Base-by-base conservation (phyloP, 2,888 invertebrate species). In the Ophraella communa region DNA sequence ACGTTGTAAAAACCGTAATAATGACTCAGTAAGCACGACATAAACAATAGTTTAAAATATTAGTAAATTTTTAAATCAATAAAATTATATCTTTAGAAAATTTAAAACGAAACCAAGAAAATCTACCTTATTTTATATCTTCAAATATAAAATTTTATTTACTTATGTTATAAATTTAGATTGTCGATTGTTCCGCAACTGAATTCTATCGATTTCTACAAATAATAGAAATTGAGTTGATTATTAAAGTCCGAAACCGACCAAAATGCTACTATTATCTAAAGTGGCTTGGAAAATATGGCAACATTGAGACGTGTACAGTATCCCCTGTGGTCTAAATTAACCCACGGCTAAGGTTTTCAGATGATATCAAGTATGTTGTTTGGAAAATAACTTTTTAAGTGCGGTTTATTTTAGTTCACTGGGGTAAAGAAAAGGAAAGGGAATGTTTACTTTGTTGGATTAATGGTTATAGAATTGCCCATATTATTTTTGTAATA, bases 161-260 rank as follows among this genome's bases (percentile, higher is more conserved):
- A n/a, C n/a, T n/a, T n/a, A n/a, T n/a, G n/a, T n/a, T n/a, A n/a
- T n/a, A n/a, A n/a, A n/a, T n/a, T n/a, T n/a, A n/a, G n/a, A n/a
- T n/a, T n/a, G n/a, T n/a, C n/a, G n/a, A n/a, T n/a, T n/a, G n/a
- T n/a, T n/a, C n/a, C n/a, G n/a, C n/a, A n/a, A n/a, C n/a, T n/a
- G n/a, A n/a, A n/a, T n/a, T n/a, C n/a, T n/a, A n/a, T n/a, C n/a
- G n/a, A n/a, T n/a, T n/a, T n/a, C n/a, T n/a, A n/a, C n/a, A n/a
- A n/a, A n/a, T n/a, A 24, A 24, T 3, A 24, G 73, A 73, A 75
- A 75, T 74, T 73, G 71, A 73, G 71, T 74, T 73, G 73, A 75
- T 75, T 74, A 75, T 75, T 72, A 72, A 73, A 62, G 71, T 70
- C 66, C 70, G 68, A 67, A 67, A 63, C 63, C 51, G 52, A 57